phyloP scores from a whole-genome alignment of 2,113 vertebrate genomes.

The Melozone crissalis region DNA sequence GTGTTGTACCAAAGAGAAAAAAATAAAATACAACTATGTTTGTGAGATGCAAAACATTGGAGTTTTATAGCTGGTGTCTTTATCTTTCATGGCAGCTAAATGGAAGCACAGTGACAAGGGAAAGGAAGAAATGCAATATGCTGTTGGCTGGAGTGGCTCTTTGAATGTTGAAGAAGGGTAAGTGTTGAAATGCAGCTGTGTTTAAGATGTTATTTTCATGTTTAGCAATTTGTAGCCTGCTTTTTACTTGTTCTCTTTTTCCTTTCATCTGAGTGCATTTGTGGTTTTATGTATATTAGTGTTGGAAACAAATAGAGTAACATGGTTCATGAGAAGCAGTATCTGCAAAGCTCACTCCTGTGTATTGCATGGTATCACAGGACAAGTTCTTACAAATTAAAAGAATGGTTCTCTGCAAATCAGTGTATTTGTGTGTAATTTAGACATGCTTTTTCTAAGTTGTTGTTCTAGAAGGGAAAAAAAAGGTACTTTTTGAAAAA shows the following conservation, averaged over 20 bases:
- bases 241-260: not conserved
- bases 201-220: not conserved
- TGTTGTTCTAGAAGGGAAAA: not conserved
- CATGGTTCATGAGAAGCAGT: not conserved
- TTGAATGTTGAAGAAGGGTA: constrained; percentile 91
- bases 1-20: not conserved
- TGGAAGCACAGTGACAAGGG: constrained; percentile 90
- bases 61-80: not conserved
- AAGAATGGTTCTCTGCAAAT: not conserved
- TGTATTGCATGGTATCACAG: not conserved
- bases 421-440: not conserved
- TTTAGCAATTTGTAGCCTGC: not conserved
- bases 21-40: not conserved
- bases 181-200: constrained; percentile 44
- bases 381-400: not conserved
- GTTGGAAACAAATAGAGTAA: not conserved
- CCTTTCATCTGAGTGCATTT: not conserved
- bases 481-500: not conserved
- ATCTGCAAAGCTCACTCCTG: not conserved
- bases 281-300: not conserved
- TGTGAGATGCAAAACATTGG: not conserved
- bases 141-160: constrained; percentile 90
- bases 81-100: constrained; percentile 81
- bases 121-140: constrained; percentile 93
- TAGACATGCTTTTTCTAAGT: not conserved